phyloP scores from a whole-genome alignment of 30 jellyfish, hydroid and myxozoan genomes.

The Turritopsis rubra region DNA sequence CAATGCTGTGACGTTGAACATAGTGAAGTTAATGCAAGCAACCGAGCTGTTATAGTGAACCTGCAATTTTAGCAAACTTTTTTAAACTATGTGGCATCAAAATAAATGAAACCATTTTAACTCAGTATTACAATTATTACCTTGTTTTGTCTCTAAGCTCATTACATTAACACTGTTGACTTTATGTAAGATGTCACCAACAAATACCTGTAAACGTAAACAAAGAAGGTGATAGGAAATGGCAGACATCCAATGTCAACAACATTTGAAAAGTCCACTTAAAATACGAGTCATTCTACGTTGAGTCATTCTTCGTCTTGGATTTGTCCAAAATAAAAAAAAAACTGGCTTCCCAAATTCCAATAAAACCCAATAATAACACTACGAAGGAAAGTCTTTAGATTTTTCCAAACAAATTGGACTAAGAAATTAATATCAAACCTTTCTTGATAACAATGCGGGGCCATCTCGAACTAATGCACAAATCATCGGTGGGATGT shows the following conservation, averaged over 20 bases:
- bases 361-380: slow-evolving; percentile 7
- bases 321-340: background rate
- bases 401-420: background rate
- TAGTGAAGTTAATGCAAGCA: too few relatives aligned
- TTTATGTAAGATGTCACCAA: slow-evolving; percentile 70
- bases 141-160: slow-evolving; percentile 40
- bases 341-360: slow-evolving; percentile 7
- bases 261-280: background rate
- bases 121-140: background rate
- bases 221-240: background rate
- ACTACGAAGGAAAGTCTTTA: background rate
- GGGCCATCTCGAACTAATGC: slow-evolving; percentile 80
- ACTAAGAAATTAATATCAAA: slow-evolving; percentile 8
- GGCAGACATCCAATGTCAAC: too few relatives aligned
- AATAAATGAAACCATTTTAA: too few relatives aligned
- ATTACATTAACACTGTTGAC: slow-evolving; percentile 47
- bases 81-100: too few relatives aligned
- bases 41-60: too few relatives aligned
- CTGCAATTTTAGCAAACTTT: too few relatives aligned
- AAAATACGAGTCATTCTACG: background rate
- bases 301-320: too few relatives aligned
- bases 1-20: too few relatives aligned
- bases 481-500: slow-evolving; percentile 90
- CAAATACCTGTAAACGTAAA: slow-evolving; percentile 27
- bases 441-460: slow-evolving; percentile 64